Evolutionary conservation across 2,888 invertebrate species (phyloP).

Genomic region (Eueremaeus valkanovi): DNA sequence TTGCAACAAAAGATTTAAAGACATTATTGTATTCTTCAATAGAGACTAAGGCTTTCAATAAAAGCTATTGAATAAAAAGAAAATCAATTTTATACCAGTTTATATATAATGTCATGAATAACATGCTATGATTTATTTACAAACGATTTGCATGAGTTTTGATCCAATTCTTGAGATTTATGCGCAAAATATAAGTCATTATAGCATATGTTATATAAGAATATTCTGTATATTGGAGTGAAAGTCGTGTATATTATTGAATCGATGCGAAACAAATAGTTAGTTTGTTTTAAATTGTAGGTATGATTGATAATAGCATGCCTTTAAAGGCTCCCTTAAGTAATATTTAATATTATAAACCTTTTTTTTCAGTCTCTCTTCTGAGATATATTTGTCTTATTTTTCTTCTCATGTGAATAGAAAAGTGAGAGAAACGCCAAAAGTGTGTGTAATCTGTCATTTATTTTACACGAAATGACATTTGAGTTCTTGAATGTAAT

Average conservation of each 20-base stretch:
- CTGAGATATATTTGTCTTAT: constrained; percentile 1
- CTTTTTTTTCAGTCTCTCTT: constrained; percentile 6
- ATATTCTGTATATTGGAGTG: not conserved
- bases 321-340: constrained; percentile 6
- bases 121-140: not conserved
- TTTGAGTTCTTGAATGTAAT: not conserved
- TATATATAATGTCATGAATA: not conserved
- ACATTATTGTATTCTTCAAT: too few relatives aligned
- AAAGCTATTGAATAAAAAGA: not conserved
- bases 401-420: not conserved
- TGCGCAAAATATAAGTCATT: not conserved
- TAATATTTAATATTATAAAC: constrained; percentile 29
- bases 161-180: not conserved
- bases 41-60: too few relatives aligned
- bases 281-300: constrained; percentile 15
- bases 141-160: not conserved
- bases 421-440: not conserved
- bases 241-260: not conserved
- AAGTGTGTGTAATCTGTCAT: constrained; percentile 1
- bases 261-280: not conserved
- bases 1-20: too few relatives aligned
- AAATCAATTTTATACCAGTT: not conserved
- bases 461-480: not conserved
- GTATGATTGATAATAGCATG: constrained; percentile 24
- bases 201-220: not conserved